A percentile compares a stretch with the other conserved stretches of the same genome.
These are phyloP conservation scores for Drosophila paulistorum DNA, from an alignment of 1,140 invertebrate genomes.

Conservation along the genomic window DNA sequence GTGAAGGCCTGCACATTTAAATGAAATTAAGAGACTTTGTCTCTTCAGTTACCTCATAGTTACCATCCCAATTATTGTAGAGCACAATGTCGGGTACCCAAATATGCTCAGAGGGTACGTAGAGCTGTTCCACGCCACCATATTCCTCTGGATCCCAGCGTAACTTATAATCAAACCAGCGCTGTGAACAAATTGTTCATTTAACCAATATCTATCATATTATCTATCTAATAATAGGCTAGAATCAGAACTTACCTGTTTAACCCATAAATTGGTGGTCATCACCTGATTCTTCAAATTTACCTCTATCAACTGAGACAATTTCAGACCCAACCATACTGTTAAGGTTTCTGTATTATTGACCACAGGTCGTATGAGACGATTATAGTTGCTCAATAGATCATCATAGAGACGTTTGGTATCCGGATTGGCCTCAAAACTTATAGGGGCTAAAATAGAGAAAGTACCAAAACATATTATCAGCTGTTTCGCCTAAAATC, in stretches of 20 bases:
- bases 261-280: constrained; percentile 97
- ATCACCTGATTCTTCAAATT: constrained; percentile 97
- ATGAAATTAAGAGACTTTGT: not conserved
- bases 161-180: constrained; percentile 97
- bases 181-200: constrained; percentile 84
- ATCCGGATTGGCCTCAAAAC: constrained; percentile 93
- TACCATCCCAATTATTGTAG: constrained; percentile 97
- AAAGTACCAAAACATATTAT: constrained; percentile 1
- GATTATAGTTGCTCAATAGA: constrained; percentile 97
- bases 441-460: constrained; percentile 80
- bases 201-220: no score
- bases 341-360: constrained; percentile 97
- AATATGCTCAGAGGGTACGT: constrained; percentile 96
- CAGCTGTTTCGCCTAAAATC: constrained; percentile 31
- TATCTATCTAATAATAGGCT: no score
- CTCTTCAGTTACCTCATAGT: constrained; percentile 89
- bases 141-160: constrained; percentile 96
- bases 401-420: constrained; percentile 96
- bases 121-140: constrained; percentile 95
- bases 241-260: constrained; percentile 88
- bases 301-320: constrained; percentile 98
- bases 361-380: constrained; percentile 96
- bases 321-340: constrained; percentile 94
- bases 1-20: no score
- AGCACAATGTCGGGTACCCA: constrained; percentile 95